These are phyloP conservation scores for Eurosta solidaginis DNA, from an alignment of 1,140 invertebrate species.

Conservation along the genomic window DNA sequence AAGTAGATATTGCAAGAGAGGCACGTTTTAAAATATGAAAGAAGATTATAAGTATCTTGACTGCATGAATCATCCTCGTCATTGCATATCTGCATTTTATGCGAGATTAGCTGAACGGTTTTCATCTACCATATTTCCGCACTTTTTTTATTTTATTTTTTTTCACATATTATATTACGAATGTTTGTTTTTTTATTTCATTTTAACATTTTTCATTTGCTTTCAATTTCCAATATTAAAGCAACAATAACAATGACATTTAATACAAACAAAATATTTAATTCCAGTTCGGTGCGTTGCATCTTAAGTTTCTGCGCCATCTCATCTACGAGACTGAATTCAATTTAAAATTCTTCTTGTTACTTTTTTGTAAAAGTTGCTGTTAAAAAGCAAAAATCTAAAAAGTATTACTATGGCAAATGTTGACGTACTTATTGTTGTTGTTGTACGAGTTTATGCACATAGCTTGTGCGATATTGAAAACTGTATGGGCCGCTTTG, in stretches of 20 bases:
- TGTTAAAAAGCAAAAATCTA: neutral
- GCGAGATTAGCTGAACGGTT: no score
- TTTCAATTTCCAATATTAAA: neutral
- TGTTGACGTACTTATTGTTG: neutral
- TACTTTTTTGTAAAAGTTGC: neutral
- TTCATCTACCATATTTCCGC: no score
- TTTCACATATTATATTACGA: neutral
- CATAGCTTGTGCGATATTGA: neutral
- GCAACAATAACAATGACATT: neutral
- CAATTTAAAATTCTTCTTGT: conserved; percentile 20
- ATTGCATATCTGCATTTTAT: no score
- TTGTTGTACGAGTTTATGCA: no score
- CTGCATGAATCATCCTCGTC: no score
- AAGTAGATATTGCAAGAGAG: no score
- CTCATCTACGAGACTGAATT: neutral
- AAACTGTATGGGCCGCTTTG: neutral
- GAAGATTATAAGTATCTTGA: no score
- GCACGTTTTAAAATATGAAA: no score
- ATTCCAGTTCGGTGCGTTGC: neutral
- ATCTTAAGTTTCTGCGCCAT: conserved; percentile 3
- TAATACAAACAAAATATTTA: neutral
- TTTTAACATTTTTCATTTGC: neutral
- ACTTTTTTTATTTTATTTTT: neutral
- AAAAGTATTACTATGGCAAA: neutral
- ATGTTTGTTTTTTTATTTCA: no score